Evolutionary conservation across 2,888 invertebrate genomes (phyloP), one percentile per base, ranked within the genome.

Genomic region (Heliothis peltigera): DNA sequence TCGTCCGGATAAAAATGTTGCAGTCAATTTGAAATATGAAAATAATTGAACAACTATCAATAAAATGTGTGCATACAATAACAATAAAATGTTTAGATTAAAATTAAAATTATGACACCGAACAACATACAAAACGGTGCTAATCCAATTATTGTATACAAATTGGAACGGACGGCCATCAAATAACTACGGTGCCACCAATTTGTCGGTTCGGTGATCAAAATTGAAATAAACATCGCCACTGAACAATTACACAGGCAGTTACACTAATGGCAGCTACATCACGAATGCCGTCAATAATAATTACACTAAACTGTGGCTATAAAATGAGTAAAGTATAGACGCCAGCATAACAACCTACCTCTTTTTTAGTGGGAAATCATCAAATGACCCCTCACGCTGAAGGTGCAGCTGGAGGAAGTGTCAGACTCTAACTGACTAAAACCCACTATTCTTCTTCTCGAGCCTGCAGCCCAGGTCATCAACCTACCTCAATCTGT

Each of bases 161-260:
- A 56, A 19, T 25, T 25, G 6, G 12, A 8, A 15, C 25, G 25
- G 48, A 43, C 18, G 10, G 32, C n/a, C 28, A 44, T 19, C 12
- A 28, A 22, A 49, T 19, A 51, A 60, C 35, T 51, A 44, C 12
- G 25, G n/a, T 35, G 17, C n/a, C 12, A 19, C n/a, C 19, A 60
- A 35, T 48, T 42, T 60, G 51, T 25, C 35, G 25, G 49, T 10
- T 35, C 43, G n/a, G 18, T 32, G 32, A 62, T 48, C 59, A 43
- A 44, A 58, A 59, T 62, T 62, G 49, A 3, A 62, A 44, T 21
- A 22, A n/a, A 32, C 10, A 22, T 18, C 21, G 28, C 4, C 18
- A 39, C n/a, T 4, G 6, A 35, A n/a, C 12, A 35, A 43, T 49
- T 59, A 22, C 18, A 49, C 62, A 18, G 32, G 5, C 47, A 15